A percentile compares a stretch with the other conserved stretches of the same genome.
Conservation (phyloP, 2,113 vertebrate species). For the Chloroceryle aenea region DNA sequence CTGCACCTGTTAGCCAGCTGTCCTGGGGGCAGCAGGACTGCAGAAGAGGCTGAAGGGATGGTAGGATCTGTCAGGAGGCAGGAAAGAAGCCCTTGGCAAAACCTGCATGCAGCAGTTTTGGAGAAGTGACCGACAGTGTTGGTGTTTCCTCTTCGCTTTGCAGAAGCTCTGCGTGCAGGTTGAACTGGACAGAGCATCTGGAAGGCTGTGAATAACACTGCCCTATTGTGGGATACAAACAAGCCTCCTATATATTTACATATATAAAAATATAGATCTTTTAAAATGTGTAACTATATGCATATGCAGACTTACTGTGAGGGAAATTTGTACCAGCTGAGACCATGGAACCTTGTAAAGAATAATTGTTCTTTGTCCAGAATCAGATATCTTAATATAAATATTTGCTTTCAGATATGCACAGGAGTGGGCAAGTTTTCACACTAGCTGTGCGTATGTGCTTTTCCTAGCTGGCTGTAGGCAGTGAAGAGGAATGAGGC, state of each 20-base stretch:
- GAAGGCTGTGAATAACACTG: background rate
- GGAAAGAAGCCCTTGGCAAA: background rate
- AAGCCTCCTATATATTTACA: background rate
- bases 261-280: background rate
- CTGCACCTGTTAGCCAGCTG: background rate
- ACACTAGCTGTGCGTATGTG: background rate
- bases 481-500: background rate
- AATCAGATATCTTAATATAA: background rate
- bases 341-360: accelerated
- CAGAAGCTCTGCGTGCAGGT: accelerated
- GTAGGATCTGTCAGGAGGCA: background rate
- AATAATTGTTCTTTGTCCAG: background rate
- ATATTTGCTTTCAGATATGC: background rate
- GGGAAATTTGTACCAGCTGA: background rate
- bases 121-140: background rate
- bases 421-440: background rate
- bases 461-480: background rate
- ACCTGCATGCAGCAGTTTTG: accelerated
- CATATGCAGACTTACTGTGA: background rate
- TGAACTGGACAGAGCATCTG: background rate
- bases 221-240: background rate
- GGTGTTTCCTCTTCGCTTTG: background rate
- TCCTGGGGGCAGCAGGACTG: background rate
- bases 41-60: background rate
- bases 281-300: background rate